Evolutionary conservation across 2,797 vertebrate species (phyloP).

Genomic region (Phoxinus dragarum): DNA sequence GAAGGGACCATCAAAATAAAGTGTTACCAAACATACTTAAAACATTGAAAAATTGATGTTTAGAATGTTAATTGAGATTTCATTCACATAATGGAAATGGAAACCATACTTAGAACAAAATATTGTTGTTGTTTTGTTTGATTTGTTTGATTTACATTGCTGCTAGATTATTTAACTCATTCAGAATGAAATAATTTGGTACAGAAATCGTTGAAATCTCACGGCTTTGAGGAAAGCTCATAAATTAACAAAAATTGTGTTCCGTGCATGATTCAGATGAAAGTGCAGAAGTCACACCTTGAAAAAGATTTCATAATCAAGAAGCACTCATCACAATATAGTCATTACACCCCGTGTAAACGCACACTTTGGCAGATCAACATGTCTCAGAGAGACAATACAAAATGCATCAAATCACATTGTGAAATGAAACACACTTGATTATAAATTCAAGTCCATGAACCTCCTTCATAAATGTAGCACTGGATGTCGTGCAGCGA

Average conservation of each 20-base stretch:
- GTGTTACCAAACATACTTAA: too few relatives aligned
- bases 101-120: background rate
- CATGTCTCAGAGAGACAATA: slow-evolving; percentile 20
- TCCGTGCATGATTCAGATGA: background rate
- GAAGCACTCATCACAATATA: background rate
- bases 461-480: slow-evolving; percentile 24
- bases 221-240: background rate
- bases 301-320: background rate
- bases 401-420: slow-evolving; percentile 12
- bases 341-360: slow-evolving; percentile 7
- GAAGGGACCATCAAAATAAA: too few relatives aligned
- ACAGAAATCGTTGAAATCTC: background rate
- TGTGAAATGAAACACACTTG: background rate
- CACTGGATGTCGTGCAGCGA: background rate
- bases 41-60: background rate
- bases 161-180: slow-evolving; percentile 13
- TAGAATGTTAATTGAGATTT: background rate
- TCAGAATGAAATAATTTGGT: background rate
- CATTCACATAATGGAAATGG: background rate
- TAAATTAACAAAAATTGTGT: slow-evolving; percentile 3
- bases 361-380: slow-evolving; percentile 33
- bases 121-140: background rate
- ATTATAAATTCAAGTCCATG: slow-evolving; percentile 36
- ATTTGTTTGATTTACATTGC: slow-evolving; percentile 12
- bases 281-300: background rate